Base-by-base conservation (phyloP, 2,888 invertebrate genomes). In the Ochropacha duplaris region DNA sequence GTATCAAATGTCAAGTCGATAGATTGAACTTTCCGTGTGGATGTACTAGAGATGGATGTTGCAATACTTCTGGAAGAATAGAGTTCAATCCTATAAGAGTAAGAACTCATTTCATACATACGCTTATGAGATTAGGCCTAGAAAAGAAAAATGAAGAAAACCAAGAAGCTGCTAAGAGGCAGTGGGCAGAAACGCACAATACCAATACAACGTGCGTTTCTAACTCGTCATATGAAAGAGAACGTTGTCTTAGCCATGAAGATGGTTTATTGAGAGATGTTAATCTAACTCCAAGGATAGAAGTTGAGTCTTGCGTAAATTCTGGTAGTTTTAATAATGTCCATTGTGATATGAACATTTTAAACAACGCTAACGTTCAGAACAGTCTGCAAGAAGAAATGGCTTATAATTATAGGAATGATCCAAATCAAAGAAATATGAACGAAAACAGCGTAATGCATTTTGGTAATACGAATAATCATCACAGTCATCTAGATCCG, bases 1-100 rank as follows among this genome's bases (percentile, higher is more conserved):
- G 98, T 62, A 99, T 99, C 69, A 98, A 99, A 93, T 99, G 99
- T 86, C 99, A 99, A 94, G 99, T 99, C 57, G 99, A 99, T 88
- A 95, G 99, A 62, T 94, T 97, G 61, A 98, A 97, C 80, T 99
- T 99, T 83, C 99, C 99, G 0, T 99, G 99, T 86, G 98, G 99
- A 12, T 99, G 99, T 87, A 96, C 97, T 2, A 95, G 97, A 71
- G 98, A 98, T 76, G 98, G 98, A 54, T 99, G 99, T 87, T 96
- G 96, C 61, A 99, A 99, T 84, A 95, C 96, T 0, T 95, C 96
- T 51, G 99, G 99, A 4, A 94, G 99, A 64, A 97, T 99, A 66
- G 99, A 99, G 87, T 99, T 99, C 84, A 99, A 99, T 86, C 98
- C 99, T 0, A 95, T 98, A 39, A 94, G 99, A 66, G 99, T 99